Conservation (phyloP, 2,113 vertebrate species). For the Andinoacara biseriatus region DNA sequence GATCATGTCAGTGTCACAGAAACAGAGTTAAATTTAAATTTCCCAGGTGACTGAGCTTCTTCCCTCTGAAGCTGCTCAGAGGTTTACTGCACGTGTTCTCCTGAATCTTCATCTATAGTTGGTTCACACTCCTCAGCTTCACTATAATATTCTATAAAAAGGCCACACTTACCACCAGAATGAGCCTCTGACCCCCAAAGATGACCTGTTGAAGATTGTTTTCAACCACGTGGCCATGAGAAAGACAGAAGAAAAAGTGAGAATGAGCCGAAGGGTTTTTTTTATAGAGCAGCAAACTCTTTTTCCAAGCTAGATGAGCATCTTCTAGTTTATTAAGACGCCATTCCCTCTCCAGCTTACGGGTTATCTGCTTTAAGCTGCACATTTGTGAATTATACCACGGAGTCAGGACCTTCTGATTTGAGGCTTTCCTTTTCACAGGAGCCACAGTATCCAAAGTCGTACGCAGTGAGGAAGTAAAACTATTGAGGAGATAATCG, state of each 20-base stretch:
- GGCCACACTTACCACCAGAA: background rate
- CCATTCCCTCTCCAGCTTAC: no score
- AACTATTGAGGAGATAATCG: no score
- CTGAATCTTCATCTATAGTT: background rate
- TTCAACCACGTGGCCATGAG: slow-evolving; percentile 13
- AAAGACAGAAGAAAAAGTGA: background rate
- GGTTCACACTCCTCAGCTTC: background rate
- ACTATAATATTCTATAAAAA: background rate
- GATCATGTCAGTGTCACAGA: background rate
- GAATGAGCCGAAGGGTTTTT: background rate
- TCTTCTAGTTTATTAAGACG: no score
- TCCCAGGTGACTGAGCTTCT: background rate
- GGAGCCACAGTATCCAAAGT: no score
- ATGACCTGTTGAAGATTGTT: slow-evolving; percentile 18
- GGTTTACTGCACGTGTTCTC: background rate
- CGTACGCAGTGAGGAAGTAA: no score
- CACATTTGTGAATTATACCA: no score
- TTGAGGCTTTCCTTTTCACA: no score
- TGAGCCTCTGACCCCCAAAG: slow-evolving; percentile 20
- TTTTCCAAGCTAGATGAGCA: no score
- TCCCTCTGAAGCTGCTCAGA: background rate
- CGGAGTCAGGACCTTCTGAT: no score
- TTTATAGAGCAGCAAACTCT: no score
- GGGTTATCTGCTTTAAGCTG: no score
- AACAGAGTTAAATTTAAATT: background rate